A percentile compares a stretch with the other conserved stretches of the same genome.
Conservation (phyloP, 2,888 invertebrate species). For the Pollenia angustigena region DNA sequence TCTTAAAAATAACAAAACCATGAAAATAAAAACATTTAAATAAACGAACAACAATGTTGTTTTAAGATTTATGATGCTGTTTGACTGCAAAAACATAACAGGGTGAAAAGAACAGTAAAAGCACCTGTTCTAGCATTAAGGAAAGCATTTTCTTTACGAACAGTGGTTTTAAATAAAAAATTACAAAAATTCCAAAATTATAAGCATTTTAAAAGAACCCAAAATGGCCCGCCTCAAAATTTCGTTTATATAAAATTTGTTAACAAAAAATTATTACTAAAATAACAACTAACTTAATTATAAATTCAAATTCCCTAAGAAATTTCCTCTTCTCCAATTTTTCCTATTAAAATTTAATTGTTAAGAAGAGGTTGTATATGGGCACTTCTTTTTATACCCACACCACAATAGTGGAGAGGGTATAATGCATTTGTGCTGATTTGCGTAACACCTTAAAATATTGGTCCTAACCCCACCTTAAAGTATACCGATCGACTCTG, state of each 20-base stretch:
- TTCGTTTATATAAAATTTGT: background rate
- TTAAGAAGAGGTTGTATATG: too few species aligned
- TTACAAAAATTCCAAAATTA: background rate
- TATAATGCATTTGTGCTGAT: too few species aligned
- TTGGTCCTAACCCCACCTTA: too few species aligned
- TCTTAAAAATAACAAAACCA: conserved; percentile 12
- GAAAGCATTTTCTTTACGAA: background rate
- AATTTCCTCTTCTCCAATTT: too few species aligned
- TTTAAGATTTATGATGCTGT: conserved; percentile 54
- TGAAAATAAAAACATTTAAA: conserved; percentile 52
- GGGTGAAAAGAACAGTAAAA: conserved; percentile 45
- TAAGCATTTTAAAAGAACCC: background rate
- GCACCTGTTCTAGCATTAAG: conserved; percentile 44
- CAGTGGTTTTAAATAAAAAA: conserved; percentile 17
- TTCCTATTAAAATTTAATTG: too few species aligned
- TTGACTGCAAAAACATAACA: conserved; percentile 38
- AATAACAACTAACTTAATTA: too few species aligned
- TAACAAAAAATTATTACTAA: too few species aligned
- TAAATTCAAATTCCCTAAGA: too few species aligned
- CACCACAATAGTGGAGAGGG: too few species aligned
- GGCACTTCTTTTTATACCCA: too few species aligned
- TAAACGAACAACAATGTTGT: conserved; percentile 56
- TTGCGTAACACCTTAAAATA: too few species aligned
- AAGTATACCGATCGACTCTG: too few species aligned
- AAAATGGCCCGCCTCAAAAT: conserved; percentile 17